Evolutionary conservation across 2,797 vertebrate species (phyloP), one percentile per base, ranked within the genome.

Genomic region (Malurus splendens): DNA sequence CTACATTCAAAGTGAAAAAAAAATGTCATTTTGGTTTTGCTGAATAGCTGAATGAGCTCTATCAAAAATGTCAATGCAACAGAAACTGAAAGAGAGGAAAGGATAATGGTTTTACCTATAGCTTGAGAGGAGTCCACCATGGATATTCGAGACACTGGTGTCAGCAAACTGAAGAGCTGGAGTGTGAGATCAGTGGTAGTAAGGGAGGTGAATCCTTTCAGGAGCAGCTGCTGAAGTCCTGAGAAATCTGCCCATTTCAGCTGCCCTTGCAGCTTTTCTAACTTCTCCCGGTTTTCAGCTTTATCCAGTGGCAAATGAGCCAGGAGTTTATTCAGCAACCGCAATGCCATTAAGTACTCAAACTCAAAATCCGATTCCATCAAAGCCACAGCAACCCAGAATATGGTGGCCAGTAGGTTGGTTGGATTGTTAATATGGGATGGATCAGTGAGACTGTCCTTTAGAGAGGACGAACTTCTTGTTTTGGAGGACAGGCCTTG

Each of bases 341-440:
- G 97, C 72, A 99, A 95, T 5, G 99, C 98, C 99, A 99, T 99
- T 65, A 99, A 97, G 89, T 99, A 99, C 90, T 99, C 99, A 95
- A 99, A 99, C 95, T 99, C 99, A 96, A 99, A 99, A 96, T 99
- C 99, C 0, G 99, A 99, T 96, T 99, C 99, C 99, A 99, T 99
- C 91, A 99, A 98, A 30, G 99, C 98, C 66, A 99, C 98, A 0
- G 99, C 98, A 82, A 99, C 99, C 99, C 99, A 99, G 95, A 99
- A 99, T 87, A 99, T 98, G 23, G 99, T 99, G 89, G 99, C 99
- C 94, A 99, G 95, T 27, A 99, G 98, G 51, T 98, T 98, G 50
- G 98, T 98, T 4, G 99, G 99, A 78, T 99, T 99, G 87, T 98
- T 99, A 83, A 98, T 97, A 44, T 99, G 98, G 32, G 98, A 98